These are phyloP conservation scores for Achroia grisella DNA, from an alignment of 1,140 invertebrate genomes.

Conservation along the genomic window DNA sequence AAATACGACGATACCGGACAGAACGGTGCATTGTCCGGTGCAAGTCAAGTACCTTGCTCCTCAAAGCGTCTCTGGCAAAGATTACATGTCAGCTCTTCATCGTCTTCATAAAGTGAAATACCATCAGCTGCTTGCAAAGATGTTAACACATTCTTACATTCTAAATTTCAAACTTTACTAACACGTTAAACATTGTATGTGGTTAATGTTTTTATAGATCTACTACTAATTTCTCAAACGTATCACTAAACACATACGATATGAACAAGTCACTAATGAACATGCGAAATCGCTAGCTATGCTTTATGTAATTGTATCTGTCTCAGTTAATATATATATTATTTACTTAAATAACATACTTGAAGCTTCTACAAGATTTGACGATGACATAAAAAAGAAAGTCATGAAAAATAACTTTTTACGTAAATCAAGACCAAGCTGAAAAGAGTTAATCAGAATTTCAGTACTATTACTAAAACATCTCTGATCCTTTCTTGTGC, in stretches of 20 bases:
- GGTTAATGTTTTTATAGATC: neutral
- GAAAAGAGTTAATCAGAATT: conserved; percentile 73
- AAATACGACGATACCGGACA: conserved; percentile 57
- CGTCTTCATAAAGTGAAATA: conserved; percentile 78
- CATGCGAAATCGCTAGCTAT: conserved; percentile 21
- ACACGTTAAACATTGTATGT: conserved; percentile 3
- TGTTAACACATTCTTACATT: conserved; percentile 64
- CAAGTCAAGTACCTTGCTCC: conserved; percentile 78
- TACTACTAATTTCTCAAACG: neutral
- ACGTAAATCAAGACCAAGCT: conserved; percentile 71
- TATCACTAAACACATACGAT: neutral
- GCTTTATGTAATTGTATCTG: neutral
- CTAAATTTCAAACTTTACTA: conserved; percentile 33
- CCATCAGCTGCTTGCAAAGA: conserved; percentile 79
- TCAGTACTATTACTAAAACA: conserved; percentile 42
- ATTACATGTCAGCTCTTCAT: conserved; percentile 79
- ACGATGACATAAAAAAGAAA: conserved; percentile 23
- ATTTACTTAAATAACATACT: conserved; percentile 15
- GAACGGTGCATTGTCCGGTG: conserved; percentile 45
- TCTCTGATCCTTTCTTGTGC: conserved; percentile 45
- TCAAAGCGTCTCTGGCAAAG: conserved; percentile 85
- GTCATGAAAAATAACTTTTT: conserved; percentile 30
- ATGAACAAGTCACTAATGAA: conserved; percentile 9
- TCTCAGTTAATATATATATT: neutral
- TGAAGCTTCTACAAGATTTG: conserved; percentile 22